Evolutionary conservation across 1,140 invertebrate genomes (phyloP), one percentile per base, ranked within the genome.

Genomic region (Hylaeus anthracinus): DNA sequence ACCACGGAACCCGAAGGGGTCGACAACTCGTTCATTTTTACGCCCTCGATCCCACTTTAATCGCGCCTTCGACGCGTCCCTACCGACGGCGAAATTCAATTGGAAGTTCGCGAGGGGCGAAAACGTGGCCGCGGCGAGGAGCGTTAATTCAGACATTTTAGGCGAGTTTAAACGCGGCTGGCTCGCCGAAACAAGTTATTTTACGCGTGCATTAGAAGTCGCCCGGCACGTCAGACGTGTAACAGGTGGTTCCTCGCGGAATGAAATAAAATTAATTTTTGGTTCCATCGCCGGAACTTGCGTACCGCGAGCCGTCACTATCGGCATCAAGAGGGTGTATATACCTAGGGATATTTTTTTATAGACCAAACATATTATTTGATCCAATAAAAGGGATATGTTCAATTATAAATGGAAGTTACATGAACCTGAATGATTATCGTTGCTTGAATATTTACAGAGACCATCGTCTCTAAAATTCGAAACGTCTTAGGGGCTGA

Each of bases 261-360:
- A 74, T 63, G 72, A 80, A 80, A 80, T 53, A 75, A 80, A 80
- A 75, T 80, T 74, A 80, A 80, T 80, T 80, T 80, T 80, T 80
- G 64, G 72, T n/a, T n/a, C 37, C 2, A 39, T 8, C 37, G n/a
- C 45, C 37, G n/a, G 14, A 10, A 1, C 10, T 1, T 14, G 9
- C 45, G 37, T 43, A 64, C 3, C 1, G n/a, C 56, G 12, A 55
- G 60, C 45, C 79, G 56, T 67, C 72, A 60, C 55, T 74, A 72
- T 74, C 79, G 53, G 45, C 39, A 64, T 53, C 75, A 26, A 26
- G 26, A 26, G 26, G 26, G 26, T 26, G 26, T 26, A 26, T 26
- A 26, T 0, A 26, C 26, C 26, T 26, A 26, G 26, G 26, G 26
- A 26, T 26, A 26, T 26, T 26, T 26, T 26, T 26, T 26, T 26